Base-by-base conservation (phyloP, 2,888 invertebrate genomes). In the Ceramica pisi region DNA sequence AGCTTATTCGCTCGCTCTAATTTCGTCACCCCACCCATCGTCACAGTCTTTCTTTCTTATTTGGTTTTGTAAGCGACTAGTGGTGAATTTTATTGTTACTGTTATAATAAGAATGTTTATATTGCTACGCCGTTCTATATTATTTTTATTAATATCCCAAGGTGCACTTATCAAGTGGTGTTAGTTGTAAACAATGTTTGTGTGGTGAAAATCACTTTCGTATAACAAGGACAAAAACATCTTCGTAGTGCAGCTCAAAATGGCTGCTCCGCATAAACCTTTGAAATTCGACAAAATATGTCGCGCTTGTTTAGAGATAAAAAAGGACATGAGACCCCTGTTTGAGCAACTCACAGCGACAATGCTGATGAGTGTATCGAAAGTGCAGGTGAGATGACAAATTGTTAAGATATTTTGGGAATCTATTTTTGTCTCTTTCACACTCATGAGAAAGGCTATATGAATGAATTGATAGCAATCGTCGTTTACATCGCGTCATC, bases 281-380 rank as follows among this genome's bases (percentile, higher is more conserved):
- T 90, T 94, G 72, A 93, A 94, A 81, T 93, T 97, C 85, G 97
- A 97, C 83, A 97, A 97, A 93, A 96, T 97, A 87, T 97, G 97
- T 90, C 96, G 97, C 31, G 96, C 97, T 65, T 97, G 97, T 91
- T 94, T 97, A 86, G 96, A 96, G 82, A 95, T 96, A 84, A 97
- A 97, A 88, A 97, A 97, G 88, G 97, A 97, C 87, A 97, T 97
- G 97, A 93, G 97, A 83, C 97, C 97, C 41, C 89, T 97, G 74
- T 97, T 97, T 87, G 97, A 97, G 81, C 97, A 97, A 89, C 96
- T 97, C 80, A 96, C 97, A 55, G 97, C 97, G 23, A 97, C 97
- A 81, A 97, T 97, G 97, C 86, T 97, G 83, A 97, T 97, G 97
- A 97, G 96, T 81, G 97, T 97, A 91, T 96, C 97, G 71, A 96